These are phyloP conservation scores for Hydrozoanthus tunicans DNA, from an alignment of 64 coral and sea anemone genomes.

Conservation along the genomic window DNA sequence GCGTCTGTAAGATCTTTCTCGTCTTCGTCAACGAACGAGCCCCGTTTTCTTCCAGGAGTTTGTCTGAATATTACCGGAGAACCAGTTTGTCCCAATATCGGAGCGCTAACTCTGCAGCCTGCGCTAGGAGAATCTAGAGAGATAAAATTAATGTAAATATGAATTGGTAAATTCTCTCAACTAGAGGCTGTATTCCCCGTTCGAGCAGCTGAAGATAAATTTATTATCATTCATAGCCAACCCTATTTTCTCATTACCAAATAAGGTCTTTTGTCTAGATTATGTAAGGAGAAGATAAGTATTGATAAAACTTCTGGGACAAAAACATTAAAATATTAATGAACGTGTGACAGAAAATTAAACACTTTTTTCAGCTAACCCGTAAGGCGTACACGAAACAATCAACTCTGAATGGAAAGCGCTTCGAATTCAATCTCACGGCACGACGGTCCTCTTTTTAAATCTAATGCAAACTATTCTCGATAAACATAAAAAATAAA, in stretches of 20 bases:
- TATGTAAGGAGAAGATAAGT: too few species aligned
- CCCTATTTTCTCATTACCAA: too few species aligned
- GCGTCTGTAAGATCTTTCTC: conserved; percentile 57
- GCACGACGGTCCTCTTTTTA: background rate
- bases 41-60: conserved; percentile 34
- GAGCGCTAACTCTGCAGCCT: conserved; percentile 48
- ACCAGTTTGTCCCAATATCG: conserved; percentile 36
- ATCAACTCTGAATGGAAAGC: background rate
- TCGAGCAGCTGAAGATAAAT: too few species aligned
- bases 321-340: too few species aligned
- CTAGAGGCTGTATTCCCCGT: too few species aligned
- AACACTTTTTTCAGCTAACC: too few species aligned
- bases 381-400: background rate
- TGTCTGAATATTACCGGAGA: conserved; percentile 47
- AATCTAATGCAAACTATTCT: background rate
- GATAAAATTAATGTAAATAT: conserved; percentile 31
- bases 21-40: conserved; percentile 40
- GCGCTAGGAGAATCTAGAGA: conserved; percentile 28
- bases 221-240: too few species aligned
- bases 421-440: too few species aligned
- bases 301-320: too few species aligned
- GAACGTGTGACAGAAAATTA: too few species aligned
- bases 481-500: background rate
- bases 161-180: background rate
- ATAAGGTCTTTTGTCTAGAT: too few species aligned